Evolutionary conservation across 1,140 invertebrate species (phyloP), one percentile per base, ranked within the genome.

Genomic region (Chrysopa pallens): DNA sequence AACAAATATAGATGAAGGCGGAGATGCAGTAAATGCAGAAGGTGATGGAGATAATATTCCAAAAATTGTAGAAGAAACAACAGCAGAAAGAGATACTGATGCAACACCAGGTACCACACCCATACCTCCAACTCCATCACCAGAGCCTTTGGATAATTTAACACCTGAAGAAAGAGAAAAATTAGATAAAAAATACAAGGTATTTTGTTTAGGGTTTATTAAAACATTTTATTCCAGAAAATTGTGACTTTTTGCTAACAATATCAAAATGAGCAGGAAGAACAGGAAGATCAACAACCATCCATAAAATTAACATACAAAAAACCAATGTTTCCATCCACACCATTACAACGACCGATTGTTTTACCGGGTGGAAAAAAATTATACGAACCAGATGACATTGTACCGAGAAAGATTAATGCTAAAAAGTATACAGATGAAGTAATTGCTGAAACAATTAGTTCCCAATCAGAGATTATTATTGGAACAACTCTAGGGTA

Each of bases 401-500:
- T 78, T 44, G 42, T 43, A 15, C 51, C 52, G 12, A 40, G 42
- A 13, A 46, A 41, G 37, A 44, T 42, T 15, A 42, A 46, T 31
- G 50, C 48, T 15, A 46, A 50, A 4, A 56, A 53, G 45, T 81
- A 80, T 60, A 75, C 79, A 49, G 83, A 86, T 44, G 76, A 82
- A 47, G 73, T 78, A 60, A 82, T 85, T 35, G 74, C 74, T 36
- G 80, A 83, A 53, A 77, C 76, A 4, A 60, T 86, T 42, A 73
- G 74, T 42, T 72, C 73, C 11, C 80, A 83, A 53, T 74, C 80
- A 6, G 80, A 84, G 64, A 69, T 84, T 11, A 77, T 86, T 40
- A 70, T 74, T 37, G 83, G 82, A 46, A 76, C 72, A 54, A 73
- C 74, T 40, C 63, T 81, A 54, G 81, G 82, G 83, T 84, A 69